phyloP scores from a whole-genome alignment of 2,888 invertebrate species.

The Heliconius aoede region DNA sequence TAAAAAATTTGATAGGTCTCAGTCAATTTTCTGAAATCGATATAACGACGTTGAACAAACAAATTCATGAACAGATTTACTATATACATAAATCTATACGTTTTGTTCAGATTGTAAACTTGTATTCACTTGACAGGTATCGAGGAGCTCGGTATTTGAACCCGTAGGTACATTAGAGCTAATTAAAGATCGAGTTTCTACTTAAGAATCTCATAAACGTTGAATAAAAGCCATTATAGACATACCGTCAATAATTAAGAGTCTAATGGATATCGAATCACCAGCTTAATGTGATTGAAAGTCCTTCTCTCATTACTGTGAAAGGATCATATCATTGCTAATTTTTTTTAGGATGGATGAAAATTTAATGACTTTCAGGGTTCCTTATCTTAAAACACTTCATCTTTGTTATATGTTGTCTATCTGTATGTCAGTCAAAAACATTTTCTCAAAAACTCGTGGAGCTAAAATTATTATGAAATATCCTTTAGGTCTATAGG shows the following conservation, averaged over 20 bases:
- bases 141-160: conserved; percentile 3
- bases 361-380: background rate
- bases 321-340: conserved; percentile 21
- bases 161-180: background rate
- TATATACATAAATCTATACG: background rate
- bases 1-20: background rate
- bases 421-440: background rate
- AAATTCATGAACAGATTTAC: background rate
- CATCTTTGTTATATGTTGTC: background rate
- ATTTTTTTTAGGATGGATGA: background rate
- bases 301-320: conserved; percentile 40
- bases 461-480: no score
- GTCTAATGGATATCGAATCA: conserved; percentile 43
- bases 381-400: background rate
- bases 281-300: conserved; percentile 42
- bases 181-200: conserved; percentile 15
- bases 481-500: no score
- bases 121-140: background rate
- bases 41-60: background rate
- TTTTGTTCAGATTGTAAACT: background rate
- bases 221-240: conserved; percentile 31
- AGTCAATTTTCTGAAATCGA: background rate
- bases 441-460: background rate
- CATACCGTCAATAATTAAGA: conserved; percentile 41
- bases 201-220: conserved; percentile 8